Evolutionary conservation across 1,140 invertebrate species (phyloP).

Genomic region (Dinoponera quadriceps): DNA sequence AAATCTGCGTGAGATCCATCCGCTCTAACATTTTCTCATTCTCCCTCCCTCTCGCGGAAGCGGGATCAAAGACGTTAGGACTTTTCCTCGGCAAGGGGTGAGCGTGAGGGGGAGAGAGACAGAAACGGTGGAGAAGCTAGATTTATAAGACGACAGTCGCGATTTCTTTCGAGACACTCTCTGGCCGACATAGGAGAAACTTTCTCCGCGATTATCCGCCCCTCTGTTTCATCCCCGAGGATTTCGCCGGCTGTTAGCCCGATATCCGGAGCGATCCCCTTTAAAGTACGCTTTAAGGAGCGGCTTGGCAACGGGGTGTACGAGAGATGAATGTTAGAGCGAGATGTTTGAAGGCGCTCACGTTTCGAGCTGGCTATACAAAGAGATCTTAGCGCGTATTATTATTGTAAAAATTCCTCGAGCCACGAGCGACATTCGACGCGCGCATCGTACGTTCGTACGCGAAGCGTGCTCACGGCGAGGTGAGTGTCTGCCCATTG

Average conservation of each 20-base stretch:
- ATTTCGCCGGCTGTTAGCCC: conserved; percentile 24
- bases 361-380: not conserved
- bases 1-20: conserved; percentile 26
- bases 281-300: conserved; percentile 32
- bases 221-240: conserved; percentile 33
- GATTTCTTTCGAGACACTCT: conserved; percentile 10
- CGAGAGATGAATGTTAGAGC: conserved; percentile 20
- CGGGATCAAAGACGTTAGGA: conserved; percentile 35
- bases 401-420: conserved; percentile 27
- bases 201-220: conserved; percentile 34
- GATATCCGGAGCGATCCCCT: conserved; percentile 27
- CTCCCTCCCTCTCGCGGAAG: not conserved
- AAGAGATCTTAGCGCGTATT: conserved; percentile 1
- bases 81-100: too few relatives aligned
- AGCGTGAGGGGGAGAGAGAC: not conserved
- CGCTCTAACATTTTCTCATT: not conserved
- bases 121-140: not conserved
- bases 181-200: not conserved
- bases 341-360: conserved; percentile 14
- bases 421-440: not conserved
- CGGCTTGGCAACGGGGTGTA: conserved; percentile 33
- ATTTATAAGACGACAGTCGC: conserved; percentile 20
- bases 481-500: too few relatives aligned
- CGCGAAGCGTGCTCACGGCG: not conserved
- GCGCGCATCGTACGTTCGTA: not conserved